Evolutionary conservation across 2,113 vertebrate genomes (phyloP), one percentile per base, ranked within the genome.

Genomic region (Ciconia stormi): DNA sequence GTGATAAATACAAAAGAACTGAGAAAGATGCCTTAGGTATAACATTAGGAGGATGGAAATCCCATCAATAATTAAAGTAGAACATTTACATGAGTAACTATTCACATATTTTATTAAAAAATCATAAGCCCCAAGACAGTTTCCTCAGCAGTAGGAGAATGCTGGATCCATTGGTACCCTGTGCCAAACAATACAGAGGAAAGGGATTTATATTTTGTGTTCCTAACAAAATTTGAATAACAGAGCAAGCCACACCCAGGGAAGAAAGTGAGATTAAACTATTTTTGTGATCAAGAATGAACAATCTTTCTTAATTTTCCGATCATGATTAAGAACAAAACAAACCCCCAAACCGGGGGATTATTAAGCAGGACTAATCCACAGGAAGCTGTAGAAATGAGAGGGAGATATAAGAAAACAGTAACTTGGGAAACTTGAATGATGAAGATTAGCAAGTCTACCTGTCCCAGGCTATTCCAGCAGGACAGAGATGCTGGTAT

Each of bases 51-150:
- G 78, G 61, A 89, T 87, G 29, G 53, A 89, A 95, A 93, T 70
- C 49, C 73, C 26, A 77, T 53, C 84, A 91, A 91, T 91, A 94
- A 89, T 89, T 91, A 46, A 94, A 82, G 58, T 19, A 76, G 53
- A 87, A 91, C 25, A 80, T 91, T 93, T 91, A 79, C 52, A 73
- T 63, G 55, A 77, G 42, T 47, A 94, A 80, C 36, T 87, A 82
- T 73, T 92, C 73, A 53, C 3, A 30, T 87, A 46, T 52, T 82
- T 61, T 16, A 89, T 67, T 95, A 81, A 71, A 95, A 96, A 82
- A 65, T 63, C 40, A 6, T 72, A 85, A 87, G 38, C 42, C 42
- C 40, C 32, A 70, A 58, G 81, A 87, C 13, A 66, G 16, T 53
- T 87, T 79, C 46, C 23, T 62, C 47, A 79, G 69, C 36, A 80